A percentile compares a stretch with the other conserved stretches of the same genome.
Evolutionary conservation across 1,140 invertebrate genomes (phyloP).

Genomic region (Monomorium pharaonis): DNA sequence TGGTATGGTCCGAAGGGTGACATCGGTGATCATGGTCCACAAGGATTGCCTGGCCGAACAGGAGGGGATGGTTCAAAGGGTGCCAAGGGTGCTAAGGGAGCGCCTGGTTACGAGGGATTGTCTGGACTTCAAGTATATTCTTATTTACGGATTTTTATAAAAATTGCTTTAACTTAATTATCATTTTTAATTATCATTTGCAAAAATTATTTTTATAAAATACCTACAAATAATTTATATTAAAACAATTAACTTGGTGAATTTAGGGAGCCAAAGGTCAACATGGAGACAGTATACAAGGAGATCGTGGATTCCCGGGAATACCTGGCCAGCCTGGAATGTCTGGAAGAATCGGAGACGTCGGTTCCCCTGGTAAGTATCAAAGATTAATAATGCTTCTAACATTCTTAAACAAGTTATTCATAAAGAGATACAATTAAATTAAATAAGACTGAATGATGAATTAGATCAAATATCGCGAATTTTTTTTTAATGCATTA

Average conservation of each 20-base stretch:
- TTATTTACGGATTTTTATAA: neutral
- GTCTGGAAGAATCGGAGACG: slow-evolving; percentile 83
- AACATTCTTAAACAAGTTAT: neutral
- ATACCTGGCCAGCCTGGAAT: slow-evolving; percentile 83
- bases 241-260: neutral
- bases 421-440: neutral
- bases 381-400: neutral
- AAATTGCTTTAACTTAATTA: slow-evolving; percentile 2
- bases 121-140: slow-evolving; percentile 74
- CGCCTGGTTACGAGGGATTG: slow-evolving; percentile 77
- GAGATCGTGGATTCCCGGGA: slow-evolving; percentile 82
- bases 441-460: neutral
- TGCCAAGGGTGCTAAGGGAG: slow-evolving; percentile 85
- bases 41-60: slow-evolving; percentile 81
- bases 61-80: slow-evolving; percentile 85
- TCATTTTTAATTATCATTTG: slow-evolving; percentile 32
- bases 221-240: neutral
- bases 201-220: neutral
- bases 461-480: neutral
- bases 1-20: slow-evolving; percentile 79
- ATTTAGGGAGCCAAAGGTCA: slow-evolving; percentile 80
- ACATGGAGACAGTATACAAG: slow-evolving; percentile 82
- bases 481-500: neutral
- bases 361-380: slow-evolving; percentile 82
- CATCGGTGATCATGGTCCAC: slow-evolving; percentile 77